These are phyloP conservation scores for Mechanitis mazaeus DNA, from an alignment of 2,888 invertebrate species.

Conservation along the genomic window DNA sequence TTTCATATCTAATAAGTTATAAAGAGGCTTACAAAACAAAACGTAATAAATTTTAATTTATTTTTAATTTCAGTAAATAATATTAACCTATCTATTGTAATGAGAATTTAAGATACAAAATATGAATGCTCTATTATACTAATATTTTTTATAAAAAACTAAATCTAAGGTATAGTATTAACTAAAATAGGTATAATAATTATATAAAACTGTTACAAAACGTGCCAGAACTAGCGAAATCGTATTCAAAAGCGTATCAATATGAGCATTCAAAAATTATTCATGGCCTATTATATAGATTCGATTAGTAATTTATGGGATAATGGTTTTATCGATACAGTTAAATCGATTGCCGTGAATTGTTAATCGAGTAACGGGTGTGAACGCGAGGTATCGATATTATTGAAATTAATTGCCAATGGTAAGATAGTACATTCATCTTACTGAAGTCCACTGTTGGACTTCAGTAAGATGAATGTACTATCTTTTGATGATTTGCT, in stretches of 20 bases:
- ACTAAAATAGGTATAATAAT: neutral
- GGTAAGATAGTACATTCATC: too few relatives aligned
- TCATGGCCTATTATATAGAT: conserved; percentile 67
- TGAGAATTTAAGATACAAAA: too few relatives aligned
- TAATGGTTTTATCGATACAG: conserved; percentile 61
- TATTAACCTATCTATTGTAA: too few relatives aligned
- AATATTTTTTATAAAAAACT: too few relatives aligned
- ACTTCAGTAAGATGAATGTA: too few relatives aligned
- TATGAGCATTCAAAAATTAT: conserved; percentile 66
- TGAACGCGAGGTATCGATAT: conserved; percentile 12
- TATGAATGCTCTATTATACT: too few relatives aligned
- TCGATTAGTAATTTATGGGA: conserved; percentile 72
- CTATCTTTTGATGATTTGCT: too few relatives aligned
- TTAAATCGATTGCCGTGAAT: conserved; percentile 53
- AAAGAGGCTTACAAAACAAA: too few relatives aligned
- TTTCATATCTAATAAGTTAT: neutral
- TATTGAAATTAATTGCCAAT: too few relatives aligned
- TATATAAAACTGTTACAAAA: conserved; percentile 2
- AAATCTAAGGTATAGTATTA: too few relatives aligned
- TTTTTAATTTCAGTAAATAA: neutral
- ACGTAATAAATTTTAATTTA: conserved; percentile 8
- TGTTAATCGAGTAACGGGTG: conserved; percentile 54
- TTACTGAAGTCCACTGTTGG: too few relatives aligned
- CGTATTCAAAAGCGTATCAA: conserved; percentile 49
- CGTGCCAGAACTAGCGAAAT: conserved; percentile 39